A percentile compares a stretch with the other conserved stretches of the same genome.
These are phyloP conservation scores for Lepilemur ruficaudatus DNA, from an alignment of 2,797 vertebrate genomes.

Conservation along the genomic window DNA sequence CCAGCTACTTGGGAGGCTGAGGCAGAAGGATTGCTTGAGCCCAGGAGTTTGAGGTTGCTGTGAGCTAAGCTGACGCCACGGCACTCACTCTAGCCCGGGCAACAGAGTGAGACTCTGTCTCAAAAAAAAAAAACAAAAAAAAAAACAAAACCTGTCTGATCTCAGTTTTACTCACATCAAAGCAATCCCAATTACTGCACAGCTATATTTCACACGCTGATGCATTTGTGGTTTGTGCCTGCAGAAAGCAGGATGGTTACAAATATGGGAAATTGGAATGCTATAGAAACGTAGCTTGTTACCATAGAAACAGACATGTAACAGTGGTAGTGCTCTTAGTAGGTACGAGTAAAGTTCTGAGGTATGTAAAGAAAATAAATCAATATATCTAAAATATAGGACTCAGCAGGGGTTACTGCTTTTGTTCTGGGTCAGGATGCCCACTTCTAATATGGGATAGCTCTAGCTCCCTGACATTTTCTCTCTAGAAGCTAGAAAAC, in stretches of 20 bases:
- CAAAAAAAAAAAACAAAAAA: too few relatives aligned
- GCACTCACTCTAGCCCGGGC: too few relatives aligned
- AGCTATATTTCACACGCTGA: conserved; percentile 29
- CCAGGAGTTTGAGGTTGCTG: too few relatives aligned
- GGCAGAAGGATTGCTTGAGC: too few relatives aligned
- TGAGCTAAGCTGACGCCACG: too few relatives aligned
- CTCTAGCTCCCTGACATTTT: conserved; percentile 2
- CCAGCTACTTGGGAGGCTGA: too few relatives aligned
- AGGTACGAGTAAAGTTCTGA: conserved; percentile 20
- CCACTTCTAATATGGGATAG: not conserved
- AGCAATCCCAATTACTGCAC: not conserved
- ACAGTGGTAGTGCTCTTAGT: not conserved
- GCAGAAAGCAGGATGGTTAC: conserved; percentile 20
- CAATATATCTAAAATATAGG: conserved; percentile 32
- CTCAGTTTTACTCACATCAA: not conserved
- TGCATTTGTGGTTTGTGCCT: conserved; percentile 34
- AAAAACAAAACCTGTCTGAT: conserved; percentile 19
- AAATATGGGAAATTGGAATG: conserved; percentile 17
- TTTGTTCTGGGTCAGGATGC: not conserved
- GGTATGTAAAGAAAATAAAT: conserved; percentile 48
- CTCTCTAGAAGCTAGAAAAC: conserved; percentile 2
- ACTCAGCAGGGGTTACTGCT: not conserved
- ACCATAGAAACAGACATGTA: conserved; percentile 30
- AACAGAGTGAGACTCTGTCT: too few relatives aligned
- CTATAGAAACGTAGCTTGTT: conserved; percentile 44